Base-by-base conservation (phyloP, 2,797 vertebrate species). In the Triplophysa yarkandensis region DNA sequence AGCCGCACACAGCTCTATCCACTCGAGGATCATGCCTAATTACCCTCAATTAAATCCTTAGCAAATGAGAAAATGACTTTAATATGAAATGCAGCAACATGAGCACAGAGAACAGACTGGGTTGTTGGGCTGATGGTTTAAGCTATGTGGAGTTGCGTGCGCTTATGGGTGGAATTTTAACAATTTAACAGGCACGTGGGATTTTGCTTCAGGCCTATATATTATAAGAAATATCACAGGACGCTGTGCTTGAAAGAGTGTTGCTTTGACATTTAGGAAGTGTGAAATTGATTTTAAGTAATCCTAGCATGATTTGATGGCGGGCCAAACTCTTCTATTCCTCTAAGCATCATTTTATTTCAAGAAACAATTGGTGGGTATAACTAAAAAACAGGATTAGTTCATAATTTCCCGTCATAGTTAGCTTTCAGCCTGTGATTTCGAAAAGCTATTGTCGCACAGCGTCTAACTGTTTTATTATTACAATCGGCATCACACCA, bases 1-100 rank as follows among this genome's bases (percentile, higher is more conserved):
- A 86, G 83, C 77, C 25, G 83, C 88, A 88, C 87, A 86, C 84
- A 78, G 79, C 84, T 87, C 87, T 81, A 85, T 85, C 86, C 87
- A 88, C 87, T 75, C 82, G 82, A 77, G 66, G 82, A 89, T 76
- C 89, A 92, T 86, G 90, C 89, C 88, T 93, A 92, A 92, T 93
- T 92, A 91, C 91, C 88, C 90, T 82, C 90, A 92, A 93, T 93
- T 92, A 92, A 92, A 90, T 84, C 84, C 83, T 87, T 84, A 77
- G 84, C 89, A 92, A 92, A 93, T 84, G 86, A 92, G 88, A 92
- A 93, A 92, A 92, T 89, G 85, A 88, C 88, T 90, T 88, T 85
- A 86, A 92, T 93, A 92, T 92, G 90, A 90, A 91, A 91, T 87
- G 85, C 90, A 87, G 88, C 89, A 85, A 88, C 88, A 90, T 85